Evolutionary conservation across 2,113 vertebrate genomes (phyloP), one percentile per base, ranked within the genome.

Genomic region (Propithecus coquereli): DNA sequence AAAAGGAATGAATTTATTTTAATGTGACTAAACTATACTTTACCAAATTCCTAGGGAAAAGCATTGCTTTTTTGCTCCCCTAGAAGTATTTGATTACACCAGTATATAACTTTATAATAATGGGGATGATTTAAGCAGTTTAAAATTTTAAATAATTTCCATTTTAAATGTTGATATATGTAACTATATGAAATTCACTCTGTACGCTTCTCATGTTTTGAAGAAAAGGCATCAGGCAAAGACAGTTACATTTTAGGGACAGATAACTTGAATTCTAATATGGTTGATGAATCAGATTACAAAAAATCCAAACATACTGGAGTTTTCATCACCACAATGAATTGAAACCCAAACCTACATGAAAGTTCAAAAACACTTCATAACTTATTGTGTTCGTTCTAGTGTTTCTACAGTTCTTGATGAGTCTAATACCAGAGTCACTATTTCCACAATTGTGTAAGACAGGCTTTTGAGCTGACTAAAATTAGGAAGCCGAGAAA

Each of bases 391-490:
- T 91, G 84, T 80, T 91, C 87, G 73, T 91, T 84, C n/a, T 77
- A 87, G 87, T 94, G 52, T 96, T 94, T 93, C 91, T 73, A 23
- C 71, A 95, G 87, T 90, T 96, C 91, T 93, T 94, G 94, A 97
- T 95, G 91, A 95, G 95, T 57, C 93, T 97, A 95, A 95, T 54
- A 40, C 74, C 32, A 96, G 66, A 94, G 74, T 97, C 95, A 97
- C 94, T 96, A 20, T 98, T 98, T 98, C 97, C 97, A 96, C 80
- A 95, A 52, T 97, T 97, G 97, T 96, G 97, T 87, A 98, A 98
- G 93, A 97, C 91, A 86, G 93, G 88, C 82, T 96, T 97, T 97
- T 91, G 91, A 96, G 96, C 73, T 50, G 57, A 90, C 97, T 97
- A 96, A 97, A 97, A 93, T 97, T 95, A 96, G 93, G 97, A 97